Evolutionary conservation across 92 coral and sea anemone species (phyloP).

Genomic region (Palythoa heliodiscus): DNA sequence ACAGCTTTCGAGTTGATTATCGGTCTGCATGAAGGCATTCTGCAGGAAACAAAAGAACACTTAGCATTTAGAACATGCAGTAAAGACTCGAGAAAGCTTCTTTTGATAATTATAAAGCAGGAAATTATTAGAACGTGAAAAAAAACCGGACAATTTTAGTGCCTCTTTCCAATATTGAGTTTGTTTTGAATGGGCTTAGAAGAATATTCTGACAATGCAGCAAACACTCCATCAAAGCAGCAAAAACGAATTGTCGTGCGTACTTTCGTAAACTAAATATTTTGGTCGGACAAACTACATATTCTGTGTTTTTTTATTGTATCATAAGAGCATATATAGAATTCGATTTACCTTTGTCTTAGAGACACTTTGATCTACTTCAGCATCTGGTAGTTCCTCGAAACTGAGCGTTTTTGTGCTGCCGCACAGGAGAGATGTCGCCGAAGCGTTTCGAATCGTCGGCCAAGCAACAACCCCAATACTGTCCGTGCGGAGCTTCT

Average conservation of each 20-base stretch:
- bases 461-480: too few species aligned
- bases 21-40: slow-evolving; percentile 15
- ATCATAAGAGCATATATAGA: not conserved
- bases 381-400: too few species aligned
- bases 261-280: slow-evolving; percentile 4
- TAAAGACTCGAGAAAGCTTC: slow-evolving; percentile 11
- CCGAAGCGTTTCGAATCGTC: too few species aligned
- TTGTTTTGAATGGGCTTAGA: slow-evolving; percentile 4
- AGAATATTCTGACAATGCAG: not conserved
- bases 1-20: slow-evolving; percentile 10
- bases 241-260: slow-evolving; percentile 9
- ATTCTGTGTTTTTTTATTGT: not conserved
- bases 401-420: too few species aligned
- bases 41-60: not conserved
- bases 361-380: too few species aligned
- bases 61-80: slow-evolving; percentile 9
- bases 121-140: slow-evolving; percentile 1
- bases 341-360: too few species aligned
- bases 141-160: slow-evolving; percentile 1
- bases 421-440: too few species aligned
- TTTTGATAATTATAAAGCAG: not conserved
- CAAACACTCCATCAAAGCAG: not conserved
- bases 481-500: slow-evolving; percentile 17
- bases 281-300: slow-evolving; percentile 9
- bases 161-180: slow-evolving; percentile 1